These are phyloP conservation scores for Sminthurides bifidus DNA, from an alignment of 1,140 invertebrate genomes.

Conservation along the genomic window DNA sequence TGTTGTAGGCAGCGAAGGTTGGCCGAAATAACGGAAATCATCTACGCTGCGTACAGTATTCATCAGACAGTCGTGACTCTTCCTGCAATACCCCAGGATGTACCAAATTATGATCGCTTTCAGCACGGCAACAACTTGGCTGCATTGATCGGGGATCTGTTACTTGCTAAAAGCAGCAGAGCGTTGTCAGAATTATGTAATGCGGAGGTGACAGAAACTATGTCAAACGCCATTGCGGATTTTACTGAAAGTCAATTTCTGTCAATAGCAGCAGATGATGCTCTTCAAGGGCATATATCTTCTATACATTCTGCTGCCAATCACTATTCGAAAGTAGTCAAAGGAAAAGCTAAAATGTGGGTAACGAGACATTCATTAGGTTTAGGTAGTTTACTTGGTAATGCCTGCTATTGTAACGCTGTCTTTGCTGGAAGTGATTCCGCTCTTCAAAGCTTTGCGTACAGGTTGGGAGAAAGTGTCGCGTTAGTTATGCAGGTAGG, in stretches of 20 bases:
- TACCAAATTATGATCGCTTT: not conserved
- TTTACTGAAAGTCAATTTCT: constrained; percentile 16
- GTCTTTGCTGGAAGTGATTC: not conserved
- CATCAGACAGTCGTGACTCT: constrained; percentile 9
- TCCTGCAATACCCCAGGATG: not conserved
- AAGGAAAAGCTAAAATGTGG: not conserved
- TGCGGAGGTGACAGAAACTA: constrained; percentile 12
- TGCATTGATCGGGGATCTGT: constrained; percentile 11
- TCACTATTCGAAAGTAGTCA: not conserved
- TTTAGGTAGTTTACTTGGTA: not conserved
- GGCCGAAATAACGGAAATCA: constrained; percentile 9
- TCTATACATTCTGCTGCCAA: too few relatives aligned
- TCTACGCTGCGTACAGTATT: constrained; percentile 6
- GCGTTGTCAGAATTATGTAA: constrained; percentile 7
- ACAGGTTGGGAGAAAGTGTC: not conserved
- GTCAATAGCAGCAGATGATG: not conserved
- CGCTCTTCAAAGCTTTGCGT: not conserved
- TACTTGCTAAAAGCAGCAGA: constrained; percentile 8
- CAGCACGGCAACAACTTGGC: constrained; percentile 15
- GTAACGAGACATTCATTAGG: not conserved
- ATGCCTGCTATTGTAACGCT: not conserved
- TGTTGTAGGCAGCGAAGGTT: not conserved
- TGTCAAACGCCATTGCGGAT: constrained; percentile 12
- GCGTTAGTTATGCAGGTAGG: not conserved
- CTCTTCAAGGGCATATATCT: too few relatives aligned